Percentiles rank a stretch among this genome's conserved stretches.
Evolutionary conservation across 1,140 invertebrate genomes (phyloP).

Genomic region (Gyrodactylus bullatarudis): DNA sequence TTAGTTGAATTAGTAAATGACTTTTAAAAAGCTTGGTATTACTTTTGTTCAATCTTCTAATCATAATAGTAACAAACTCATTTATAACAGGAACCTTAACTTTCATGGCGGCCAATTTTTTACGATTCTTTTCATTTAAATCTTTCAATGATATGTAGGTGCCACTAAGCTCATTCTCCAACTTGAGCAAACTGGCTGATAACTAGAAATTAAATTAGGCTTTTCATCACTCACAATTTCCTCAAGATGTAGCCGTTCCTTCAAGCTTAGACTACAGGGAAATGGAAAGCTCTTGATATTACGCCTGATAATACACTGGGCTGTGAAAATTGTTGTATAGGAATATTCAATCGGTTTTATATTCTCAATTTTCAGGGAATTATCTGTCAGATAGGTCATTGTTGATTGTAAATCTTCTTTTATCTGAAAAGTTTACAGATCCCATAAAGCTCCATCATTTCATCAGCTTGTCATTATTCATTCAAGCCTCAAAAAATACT

Average conservation of each 20-base stretch:
- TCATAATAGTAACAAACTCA: too few relatives aligned
- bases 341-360: neutral
- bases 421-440: too few relatives aligned
- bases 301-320: neutral
- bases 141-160: neutral
- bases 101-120: neutral
- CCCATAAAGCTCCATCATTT: too few relatives aligned
- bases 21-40: too few relatives aligned
- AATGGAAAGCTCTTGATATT: neutral
- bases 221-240: neutral
- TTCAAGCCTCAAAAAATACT: too few relatives aligned
- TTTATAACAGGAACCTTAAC: neutral
- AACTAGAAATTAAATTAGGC: neutral
- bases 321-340: neutral
- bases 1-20: too few relatives aligned
- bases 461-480: too few relatives aligned
- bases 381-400: neutral
- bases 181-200: neutral
- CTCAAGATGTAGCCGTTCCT: neutral
- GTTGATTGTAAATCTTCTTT: neutral
- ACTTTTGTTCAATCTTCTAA: too few relatives aligned
- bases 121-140: neutral
- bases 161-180: neutral
- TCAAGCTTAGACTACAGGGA: neutral
- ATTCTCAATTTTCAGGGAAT: neutral